Evolutionary conservation across 2,113 vertebrate species (phyloP).

Genomic region (Bothrops jararaca): DNA sequence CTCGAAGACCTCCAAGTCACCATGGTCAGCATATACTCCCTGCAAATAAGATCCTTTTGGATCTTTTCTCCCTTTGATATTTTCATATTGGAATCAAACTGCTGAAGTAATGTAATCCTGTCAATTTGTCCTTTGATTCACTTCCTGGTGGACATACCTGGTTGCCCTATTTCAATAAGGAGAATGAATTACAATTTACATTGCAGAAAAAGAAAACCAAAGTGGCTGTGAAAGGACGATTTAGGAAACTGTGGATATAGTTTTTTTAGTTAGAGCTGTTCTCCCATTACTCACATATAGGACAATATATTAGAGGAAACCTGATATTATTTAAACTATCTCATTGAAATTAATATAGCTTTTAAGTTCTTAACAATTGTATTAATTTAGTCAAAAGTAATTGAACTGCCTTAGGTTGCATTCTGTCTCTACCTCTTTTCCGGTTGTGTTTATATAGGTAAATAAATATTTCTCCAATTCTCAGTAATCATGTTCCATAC

Average conservation of each 20-base stretch:
- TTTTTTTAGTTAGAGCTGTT: neutral
- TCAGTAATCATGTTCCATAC: neutral
- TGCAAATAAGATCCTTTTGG: neutral
- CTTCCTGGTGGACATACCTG: neutral
- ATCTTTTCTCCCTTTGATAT: neutral
- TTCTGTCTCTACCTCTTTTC: slow-evolving; percentile 1
- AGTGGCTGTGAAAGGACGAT: neutral
- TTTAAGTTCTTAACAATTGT: neutral
- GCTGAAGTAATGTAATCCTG: neutral
- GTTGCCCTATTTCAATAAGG: neutral
- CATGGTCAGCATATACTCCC: neutral
- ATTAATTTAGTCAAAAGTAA: neutral
- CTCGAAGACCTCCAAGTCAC: neutral
- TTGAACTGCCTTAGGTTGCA: neutral
- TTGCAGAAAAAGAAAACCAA: neutral
- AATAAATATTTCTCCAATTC: neutral
- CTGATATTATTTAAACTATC: neutral
- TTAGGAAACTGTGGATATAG: neutral
- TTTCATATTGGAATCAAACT: neutral
- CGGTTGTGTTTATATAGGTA: neutral
- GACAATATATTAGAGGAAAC: neutral
- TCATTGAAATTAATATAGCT: neutral
- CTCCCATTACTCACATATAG: neutral
- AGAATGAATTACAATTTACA: neutral
- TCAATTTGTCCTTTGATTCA: neutral